Evolutionary conservation across 2,113 vertebrate genomes (phyloP).

Genomic region (Gobio gobio): DNA sequence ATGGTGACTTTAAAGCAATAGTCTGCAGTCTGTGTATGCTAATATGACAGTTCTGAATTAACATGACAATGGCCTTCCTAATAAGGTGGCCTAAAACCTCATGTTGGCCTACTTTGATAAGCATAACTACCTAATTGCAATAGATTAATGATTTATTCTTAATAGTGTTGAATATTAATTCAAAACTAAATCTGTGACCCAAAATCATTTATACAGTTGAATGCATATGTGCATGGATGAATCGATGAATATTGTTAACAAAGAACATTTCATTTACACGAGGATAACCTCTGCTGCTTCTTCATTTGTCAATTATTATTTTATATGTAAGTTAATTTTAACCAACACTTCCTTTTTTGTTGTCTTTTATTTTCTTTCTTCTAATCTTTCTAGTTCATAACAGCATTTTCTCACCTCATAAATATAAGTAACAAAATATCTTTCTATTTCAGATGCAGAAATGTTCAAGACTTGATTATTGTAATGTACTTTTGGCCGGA

Average conservation of each 20-base stretch:
- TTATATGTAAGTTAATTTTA: neutral
- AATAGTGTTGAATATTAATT: conserved; percentile 1
- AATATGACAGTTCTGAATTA: neutral
- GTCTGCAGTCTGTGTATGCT: neutral
- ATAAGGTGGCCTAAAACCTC: conserved; percentile 10
- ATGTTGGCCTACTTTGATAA: neutral
- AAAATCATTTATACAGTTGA: neutral
- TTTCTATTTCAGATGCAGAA: conserved; percentile 1
- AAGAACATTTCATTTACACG: neutral
- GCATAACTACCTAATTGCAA: neutral
- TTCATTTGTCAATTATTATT: neutral
- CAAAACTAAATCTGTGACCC: neutral
- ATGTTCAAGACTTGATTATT: conserved; percentile 12
- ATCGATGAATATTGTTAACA: conserved; percentile 6
- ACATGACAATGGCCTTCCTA: neutral
- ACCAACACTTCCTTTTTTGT: neutral
- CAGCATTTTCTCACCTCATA: neutral
- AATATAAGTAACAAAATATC: neutral
- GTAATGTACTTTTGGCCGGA: neutral
- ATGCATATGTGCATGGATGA: neutral
- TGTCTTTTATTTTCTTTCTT: neutral
- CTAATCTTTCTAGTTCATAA: neutral
- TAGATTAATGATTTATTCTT: neutral
- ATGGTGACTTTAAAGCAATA: neutral
- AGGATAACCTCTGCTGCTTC: neutral